These are phyloP conservation scores for Melitaea athalia DNA, from an alignment of 2,888 invertebrate genomes.

Conservation along the genomic window DNA sequence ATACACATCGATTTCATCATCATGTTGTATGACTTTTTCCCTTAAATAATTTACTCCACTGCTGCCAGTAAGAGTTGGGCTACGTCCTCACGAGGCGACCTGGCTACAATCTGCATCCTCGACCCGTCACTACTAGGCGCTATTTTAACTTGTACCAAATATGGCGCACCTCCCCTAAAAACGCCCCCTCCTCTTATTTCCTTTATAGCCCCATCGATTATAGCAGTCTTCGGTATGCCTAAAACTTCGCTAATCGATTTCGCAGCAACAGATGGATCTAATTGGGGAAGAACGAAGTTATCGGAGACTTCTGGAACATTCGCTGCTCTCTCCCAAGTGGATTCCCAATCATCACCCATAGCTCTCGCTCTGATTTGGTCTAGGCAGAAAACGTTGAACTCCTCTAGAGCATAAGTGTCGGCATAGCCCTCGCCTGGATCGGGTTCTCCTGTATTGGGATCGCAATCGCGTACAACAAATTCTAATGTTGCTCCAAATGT, in stretches of 20 bases:
- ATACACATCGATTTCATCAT: background rate
- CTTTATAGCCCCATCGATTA: slow-evolving; percentile 69
- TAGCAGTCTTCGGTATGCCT: slow-evolving; percentile 61
- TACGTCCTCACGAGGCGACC: slow-evolving; percentile 92
- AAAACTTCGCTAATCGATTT: slow-evolving; percentile 70
- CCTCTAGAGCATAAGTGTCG: slow-evolving; percentile 98
- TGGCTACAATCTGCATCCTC: slow-evolving; percentile 95
- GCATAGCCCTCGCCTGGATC: slow-evolving; percentile 98
- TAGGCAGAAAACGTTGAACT: slow-evolving; percentile 77
- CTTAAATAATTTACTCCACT: slow-evolving; percentile 84
- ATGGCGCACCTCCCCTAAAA: slow-evolving; percentile 95
- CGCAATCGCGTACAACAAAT: slow-evolving; percentile 97
- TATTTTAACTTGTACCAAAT: slow-evolving; percentile 92
- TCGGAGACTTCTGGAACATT: slow-evolving; percentile 91
- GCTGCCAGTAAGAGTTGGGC: slow-evolving; percentile 93
- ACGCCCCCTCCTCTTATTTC: slow-evolving; percentile 84
- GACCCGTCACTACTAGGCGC: slow-evolving; percentile 89
- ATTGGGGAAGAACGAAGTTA: slow-evolving; percentile 91
- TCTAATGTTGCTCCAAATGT: slow-evolving; percentile 95
- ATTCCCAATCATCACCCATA: slow-evolving; percentile 73
- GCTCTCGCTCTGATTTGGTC: slow-evolving; percentile 68
- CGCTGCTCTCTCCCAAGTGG: slow-evolving; percentile 90
- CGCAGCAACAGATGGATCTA: slow-evolving; percentile 65
- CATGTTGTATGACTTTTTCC: background rate
- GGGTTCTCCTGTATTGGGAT: slow-evolving; percentile 95